Base-by-base conservation (phyloP, 2,113 vertebrate genomes). In the Ctenodactylus gundi region DNA sequence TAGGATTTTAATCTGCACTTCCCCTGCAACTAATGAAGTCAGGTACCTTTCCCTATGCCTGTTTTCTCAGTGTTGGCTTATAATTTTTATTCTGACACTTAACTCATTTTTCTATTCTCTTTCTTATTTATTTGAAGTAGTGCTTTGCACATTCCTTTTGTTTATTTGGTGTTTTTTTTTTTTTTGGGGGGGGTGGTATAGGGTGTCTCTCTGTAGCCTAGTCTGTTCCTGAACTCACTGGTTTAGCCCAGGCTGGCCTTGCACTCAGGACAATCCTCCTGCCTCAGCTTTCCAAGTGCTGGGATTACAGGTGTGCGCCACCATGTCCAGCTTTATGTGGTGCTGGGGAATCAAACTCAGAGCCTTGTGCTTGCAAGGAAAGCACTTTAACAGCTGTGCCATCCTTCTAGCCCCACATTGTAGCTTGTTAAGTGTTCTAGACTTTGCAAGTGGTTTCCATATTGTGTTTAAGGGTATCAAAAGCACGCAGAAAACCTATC, bases 61-160 rank as follows among this genome's bases (percentile, higher is more conserved):
- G 55, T 46, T 83, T 86, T 86, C 72, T 85, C 29, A 55, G n/a
- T 87, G 41, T 90, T 92, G 57, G 82, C 67, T 78, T 53, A 8
- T 49, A n/a, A 23, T 62, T 58, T 83, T 67, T 85, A 31, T 65
- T 64, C 25, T 82, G 73, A 89, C 41, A 41, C 39, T 58, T 58
- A 11, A n/a, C 25, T n/a, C 12, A 7, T 90, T 92, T 95, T 68
- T 34, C 64, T 80, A 12, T 41, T 80, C n/a, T 88, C 65, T 91
- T 65, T 46, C 27, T 62, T 84, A 75, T 14, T 51, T 82, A 83
- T 78, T 73, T 95, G 70, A 73, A 93, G 68, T 77, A 55, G 12
- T 67, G 29, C 18, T 90, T 93, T 88, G 34, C 41, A 36, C 53
- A 80, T 60, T 82, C 46, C 20, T 7, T 90, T 90, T 96, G 73